phyloP scores from a whole-genome alignment of 2,797 vertebrate species.

The Gallinago nigripennis region DNA sequence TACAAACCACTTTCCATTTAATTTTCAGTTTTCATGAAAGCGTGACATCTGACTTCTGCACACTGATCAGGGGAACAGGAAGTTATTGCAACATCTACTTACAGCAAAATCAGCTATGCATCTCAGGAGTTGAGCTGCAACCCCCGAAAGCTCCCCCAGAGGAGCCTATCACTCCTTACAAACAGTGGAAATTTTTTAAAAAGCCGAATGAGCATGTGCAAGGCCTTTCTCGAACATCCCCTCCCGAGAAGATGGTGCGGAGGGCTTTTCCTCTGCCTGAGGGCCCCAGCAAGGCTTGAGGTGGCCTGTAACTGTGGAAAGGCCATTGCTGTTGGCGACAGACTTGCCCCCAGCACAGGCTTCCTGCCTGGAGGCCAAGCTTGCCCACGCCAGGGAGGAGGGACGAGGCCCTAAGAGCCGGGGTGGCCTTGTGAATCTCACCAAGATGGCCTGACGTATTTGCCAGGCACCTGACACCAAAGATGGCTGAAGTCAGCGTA shows the following conservation, averaged over 20 bases:
- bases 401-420: accelerated
- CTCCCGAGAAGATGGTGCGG: accelerated
- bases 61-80: not conserved
- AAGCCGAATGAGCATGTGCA: accelerated
- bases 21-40: not conserved
- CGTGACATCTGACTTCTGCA: not conserved
- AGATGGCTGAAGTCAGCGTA: accelerated
- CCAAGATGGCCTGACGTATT: not conserved
- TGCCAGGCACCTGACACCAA: accelerated
- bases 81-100: not conserved
- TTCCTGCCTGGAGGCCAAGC: not conserved
- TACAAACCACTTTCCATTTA: not conserved
- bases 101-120: not conserved
- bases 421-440: not conserved
- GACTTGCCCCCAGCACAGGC: accelerated
- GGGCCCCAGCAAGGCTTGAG: accelerated
- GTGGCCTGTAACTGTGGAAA: accelerated
- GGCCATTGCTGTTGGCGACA: accelerated
- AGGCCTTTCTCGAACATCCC: not conserved
- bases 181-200: not conserved
- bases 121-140: not conserved
- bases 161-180: not conserved
- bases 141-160: not conserved
- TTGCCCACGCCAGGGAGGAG: accelerated
- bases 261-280: not conserved